Conservation (phyloP, 2,888 invertebrate genomes). For the Lasioglossum marginatum region DNA sequence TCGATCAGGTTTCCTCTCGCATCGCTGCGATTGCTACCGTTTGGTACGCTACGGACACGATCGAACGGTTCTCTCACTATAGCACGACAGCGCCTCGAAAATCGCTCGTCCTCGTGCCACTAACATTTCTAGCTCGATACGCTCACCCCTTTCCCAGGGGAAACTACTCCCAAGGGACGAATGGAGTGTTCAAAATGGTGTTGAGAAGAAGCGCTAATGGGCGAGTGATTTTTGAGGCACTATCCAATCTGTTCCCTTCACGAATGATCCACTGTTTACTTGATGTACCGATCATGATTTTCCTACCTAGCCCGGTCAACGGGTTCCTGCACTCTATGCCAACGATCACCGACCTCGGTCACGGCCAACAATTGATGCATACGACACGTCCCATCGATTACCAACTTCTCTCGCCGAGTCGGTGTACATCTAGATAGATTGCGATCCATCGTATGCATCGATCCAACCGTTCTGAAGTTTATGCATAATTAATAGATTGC, state of each 20-base stretch:
- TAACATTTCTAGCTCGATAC: neutral
- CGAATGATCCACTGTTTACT: slow-evolving; percentile 1
- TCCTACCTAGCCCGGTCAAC: slow-evolving; percentile 38
- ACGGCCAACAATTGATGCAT: neutral
- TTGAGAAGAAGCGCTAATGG: neutral
- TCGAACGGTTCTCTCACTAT: slow-evolving; percentile 30
- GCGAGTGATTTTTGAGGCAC: neutral
- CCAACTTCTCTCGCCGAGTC: neutral
- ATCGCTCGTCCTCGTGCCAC: neutral
- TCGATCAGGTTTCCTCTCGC: neutral
- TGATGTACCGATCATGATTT: slow-evolving; percentile 37
- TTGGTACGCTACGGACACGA: slow-evolving; percentile 51
- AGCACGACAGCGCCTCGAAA: neutral
- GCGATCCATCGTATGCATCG: neutral
- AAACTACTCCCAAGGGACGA: neutral
- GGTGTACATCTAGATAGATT: neutral
- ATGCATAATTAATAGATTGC: neutral
- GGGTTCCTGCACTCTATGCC: slow-evolving; percentile 18
- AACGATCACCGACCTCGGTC: neutral
- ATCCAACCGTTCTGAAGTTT: neutral
- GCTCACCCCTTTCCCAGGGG: neutral
- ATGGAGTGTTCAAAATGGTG: neutral
- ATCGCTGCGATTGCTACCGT: slow-evolving; percentile 52
- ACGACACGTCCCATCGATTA: neutral
- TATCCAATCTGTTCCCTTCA: neutral